Base-by-base conservation (phyloP, 2,113 vertebrate genomes). In the Pandion haliaetus region DNA sequence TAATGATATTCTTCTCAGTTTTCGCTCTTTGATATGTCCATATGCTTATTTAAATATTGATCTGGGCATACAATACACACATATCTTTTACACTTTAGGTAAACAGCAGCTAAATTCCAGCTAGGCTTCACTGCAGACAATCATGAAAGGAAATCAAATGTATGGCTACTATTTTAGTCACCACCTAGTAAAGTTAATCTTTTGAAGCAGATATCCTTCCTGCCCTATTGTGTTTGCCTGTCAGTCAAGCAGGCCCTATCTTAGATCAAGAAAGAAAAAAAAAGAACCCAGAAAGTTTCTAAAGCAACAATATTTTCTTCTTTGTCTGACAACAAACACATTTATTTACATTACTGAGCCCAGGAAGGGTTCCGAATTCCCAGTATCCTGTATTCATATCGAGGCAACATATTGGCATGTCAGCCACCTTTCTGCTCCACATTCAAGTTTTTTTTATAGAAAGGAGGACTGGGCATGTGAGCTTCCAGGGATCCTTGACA, bases 221-320 rank as follows among this genome's bases (percentile, higher is more conserved):
- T 65, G 19, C 20, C 14, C 44, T 70, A 42, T 6, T 50, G 26
- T 81, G 17, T 54, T 76, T 82, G 59, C 54, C 24, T 73, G 18
- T 47, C 34, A 58, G 31, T 10, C 18, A 66, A 55, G 36, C 50
- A 91, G 15, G 2, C 10, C 16, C 16, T 70, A 5, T 45, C 44
- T 80, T 55, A 72, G 17, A 62, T 44, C 28, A 93, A 69, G n/a
- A 54, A 70, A 58, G 6, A 49, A 66, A 58, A 44, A 72, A 66
- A 54, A 55, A n/a, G 0, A 59, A 25, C 1, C 1, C 1, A 4
- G 8, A 54, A 50, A 40, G 6, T 57, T 79, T 65, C 50, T 86
- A 70, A 74, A 74, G 24, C 6, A 66, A 21, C 10, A 73, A 3
- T 38, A 40, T 79, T 77, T 72, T 83, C 9, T 76, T 82, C 28